phyloP scores from a whole-genome alignment of 2,113 vertebrate species.

The Phalacrocorax aristotelis region DNA sequence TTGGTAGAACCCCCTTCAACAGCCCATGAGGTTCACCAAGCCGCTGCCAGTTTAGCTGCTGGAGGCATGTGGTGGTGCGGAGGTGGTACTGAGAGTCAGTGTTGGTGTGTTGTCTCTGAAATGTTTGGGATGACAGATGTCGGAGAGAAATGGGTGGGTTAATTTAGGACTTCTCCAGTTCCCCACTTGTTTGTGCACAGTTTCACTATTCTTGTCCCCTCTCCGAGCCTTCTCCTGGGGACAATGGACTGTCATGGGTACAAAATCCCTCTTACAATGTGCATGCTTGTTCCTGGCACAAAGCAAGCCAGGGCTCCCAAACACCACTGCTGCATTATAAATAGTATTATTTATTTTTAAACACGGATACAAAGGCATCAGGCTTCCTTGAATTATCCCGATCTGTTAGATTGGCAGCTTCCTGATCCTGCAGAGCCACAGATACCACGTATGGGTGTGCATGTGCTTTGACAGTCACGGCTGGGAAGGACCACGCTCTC shows the following conservation, averaged over 20 bases:
- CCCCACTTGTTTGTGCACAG: neutral
- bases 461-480: accelerated
- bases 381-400: neutral
- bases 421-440: neutral
- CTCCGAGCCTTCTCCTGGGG: neutral
- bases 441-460: accelerated
- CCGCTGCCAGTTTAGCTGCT: neutral
- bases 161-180: neutral
- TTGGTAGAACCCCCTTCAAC: neutral
- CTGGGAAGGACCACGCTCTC: neutral
- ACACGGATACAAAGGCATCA: neutral
- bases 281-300: neutral
- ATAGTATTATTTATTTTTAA: neutral
- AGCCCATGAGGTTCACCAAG: neutral
- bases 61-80: neutral
- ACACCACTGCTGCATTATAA: neutral
- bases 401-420: neutral
- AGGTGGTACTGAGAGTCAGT: neutral
- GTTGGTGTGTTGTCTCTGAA: neutral
- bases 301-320: neutral
- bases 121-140: neutral
- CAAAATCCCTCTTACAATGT: neutral
- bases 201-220: neutral
- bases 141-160: neutral
- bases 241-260: neutral